Evolutionary conservation across 2,797 vertebrate genomes (phyloP).

Genomic region (Cichlasoma orientale): DNA sequence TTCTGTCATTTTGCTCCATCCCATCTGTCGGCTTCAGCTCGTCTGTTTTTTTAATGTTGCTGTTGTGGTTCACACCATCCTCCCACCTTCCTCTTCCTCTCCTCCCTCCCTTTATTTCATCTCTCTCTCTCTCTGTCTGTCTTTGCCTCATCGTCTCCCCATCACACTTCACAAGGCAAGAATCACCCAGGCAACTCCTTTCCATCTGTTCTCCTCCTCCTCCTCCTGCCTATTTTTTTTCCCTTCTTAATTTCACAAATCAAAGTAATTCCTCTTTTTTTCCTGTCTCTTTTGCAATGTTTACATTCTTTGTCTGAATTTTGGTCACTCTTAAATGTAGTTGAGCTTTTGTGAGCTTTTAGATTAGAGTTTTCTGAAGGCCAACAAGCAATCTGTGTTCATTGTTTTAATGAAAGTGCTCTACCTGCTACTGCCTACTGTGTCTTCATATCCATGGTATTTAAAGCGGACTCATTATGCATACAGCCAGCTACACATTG

Average conservation of each 20-base stretch:
- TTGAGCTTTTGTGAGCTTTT: neutral
- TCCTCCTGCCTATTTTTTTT: neutral
- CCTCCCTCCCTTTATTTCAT: constrained; percentile 28
- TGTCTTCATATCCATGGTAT: neutral
- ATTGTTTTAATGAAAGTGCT: neutral
- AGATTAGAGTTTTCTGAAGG: neutral
- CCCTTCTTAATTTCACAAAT: constrained; percentile 7
- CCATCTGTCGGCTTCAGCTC: constrained; percentile 57
- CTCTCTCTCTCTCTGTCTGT: constrained; percentile 1
- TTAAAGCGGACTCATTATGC: neutral
- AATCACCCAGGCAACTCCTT: constrained; percentile 70
- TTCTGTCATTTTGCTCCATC: constrained; percentile 40
- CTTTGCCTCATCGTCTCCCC: constrained; percentile 48
- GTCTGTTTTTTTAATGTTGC: constrained; percentile 38
- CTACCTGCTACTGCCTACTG: neutral
- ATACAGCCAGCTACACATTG: too few species aligned
- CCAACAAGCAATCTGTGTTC: neutral
- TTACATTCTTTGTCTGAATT: neutral
- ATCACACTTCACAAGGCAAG: constrained; percentile 66
- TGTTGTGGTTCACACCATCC: constrained; percentile 45
- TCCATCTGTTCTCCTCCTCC: constrained; percentile 64
- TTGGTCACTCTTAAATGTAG: neutral
- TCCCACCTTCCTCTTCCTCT: neutral
- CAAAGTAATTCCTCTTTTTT: neutral
- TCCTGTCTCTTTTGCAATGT: constrained; percentile 1